phyloP scores from a whole-genome alignment of 2,113 vertebrate genomes.

The Cyanistes caeruleus region DNA sequence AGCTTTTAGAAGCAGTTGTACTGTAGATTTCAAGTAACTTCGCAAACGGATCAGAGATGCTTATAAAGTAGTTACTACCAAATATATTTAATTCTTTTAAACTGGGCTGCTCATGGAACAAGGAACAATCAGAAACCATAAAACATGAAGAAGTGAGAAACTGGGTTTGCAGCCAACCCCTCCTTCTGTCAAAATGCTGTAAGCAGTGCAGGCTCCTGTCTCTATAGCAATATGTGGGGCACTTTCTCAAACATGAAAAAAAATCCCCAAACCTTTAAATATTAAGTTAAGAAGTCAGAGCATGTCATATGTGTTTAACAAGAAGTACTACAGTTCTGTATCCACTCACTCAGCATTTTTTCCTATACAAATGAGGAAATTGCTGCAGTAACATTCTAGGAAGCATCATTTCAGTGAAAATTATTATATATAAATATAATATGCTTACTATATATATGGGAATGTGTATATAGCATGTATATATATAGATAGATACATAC shows the following conservation, averaged over 20 bases:
- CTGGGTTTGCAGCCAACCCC: neutral
- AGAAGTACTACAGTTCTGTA: neutral
- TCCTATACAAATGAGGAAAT: neutral
- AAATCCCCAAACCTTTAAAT: neutral
- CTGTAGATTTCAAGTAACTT: neutral
- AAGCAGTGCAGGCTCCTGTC: neutral
- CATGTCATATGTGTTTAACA: neutral
- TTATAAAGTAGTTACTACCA: neutral
- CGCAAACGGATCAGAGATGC: neutral
- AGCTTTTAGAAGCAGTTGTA: neutral
- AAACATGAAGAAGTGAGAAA: neutral
- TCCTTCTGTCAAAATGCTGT: neutral
- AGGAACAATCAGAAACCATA: neutral
- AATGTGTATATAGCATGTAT: neutral
- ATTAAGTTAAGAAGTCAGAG: neutral
- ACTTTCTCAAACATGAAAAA: neutral
- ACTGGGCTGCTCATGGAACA: neutral
- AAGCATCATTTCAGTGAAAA: neutral
- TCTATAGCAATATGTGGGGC: neutral
- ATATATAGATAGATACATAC: fast-evolving
- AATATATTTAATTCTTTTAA: neutral
- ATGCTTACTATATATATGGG: neutral
- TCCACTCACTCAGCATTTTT: neutral
- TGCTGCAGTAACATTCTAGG: neutral
- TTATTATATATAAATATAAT: neutral